Conservation (phyloP, 92 coral and sea anemone species). For the Actinernus sp. region DNA sequence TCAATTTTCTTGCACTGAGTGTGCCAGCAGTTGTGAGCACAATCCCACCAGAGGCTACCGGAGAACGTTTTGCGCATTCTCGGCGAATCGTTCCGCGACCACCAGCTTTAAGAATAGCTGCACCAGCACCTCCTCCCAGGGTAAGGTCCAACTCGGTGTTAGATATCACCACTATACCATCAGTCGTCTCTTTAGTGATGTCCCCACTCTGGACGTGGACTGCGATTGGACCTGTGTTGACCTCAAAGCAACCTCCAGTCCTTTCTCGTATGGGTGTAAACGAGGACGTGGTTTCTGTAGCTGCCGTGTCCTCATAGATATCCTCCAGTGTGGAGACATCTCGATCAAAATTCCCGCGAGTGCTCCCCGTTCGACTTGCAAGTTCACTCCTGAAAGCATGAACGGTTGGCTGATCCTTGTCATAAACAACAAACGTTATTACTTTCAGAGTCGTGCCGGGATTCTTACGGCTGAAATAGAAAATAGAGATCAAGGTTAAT, state of each 20-base stretch:
- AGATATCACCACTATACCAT: constrained; percentile 69
- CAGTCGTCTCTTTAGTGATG: constrained; percentile 70
- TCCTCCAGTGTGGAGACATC: neutral
- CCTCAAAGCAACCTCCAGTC: constrained; percentile 26
- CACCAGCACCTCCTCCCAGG: constrained; percentile 59
- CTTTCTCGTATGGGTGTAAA: constrained; percentile 29
- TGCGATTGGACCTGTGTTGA: constrained; percentile 26
- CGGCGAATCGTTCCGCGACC: constrained; percentile 62
- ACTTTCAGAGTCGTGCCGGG: constrained; percentile 43
- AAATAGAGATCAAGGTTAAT: neutral
- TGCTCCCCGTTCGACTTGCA: neutral
- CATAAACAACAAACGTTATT: constrained; percentile 69
- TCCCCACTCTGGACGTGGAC: constrained; percentile 70
- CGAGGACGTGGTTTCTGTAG: too few relatives aligned
- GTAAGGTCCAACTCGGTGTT: constrained; percentile 37
- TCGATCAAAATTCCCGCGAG: too few relatives aligned
- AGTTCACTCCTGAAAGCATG: constrained; percentile 53
- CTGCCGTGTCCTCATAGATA: too few relatives aligned
- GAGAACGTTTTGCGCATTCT: constrained; percentile 33
- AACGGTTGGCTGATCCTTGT: constrained; percentile 47
- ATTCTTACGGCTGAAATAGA: constrained; percentile 1
- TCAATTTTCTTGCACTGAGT: constrained; percentile 30
- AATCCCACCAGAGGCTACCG: constrained; percentile 15
- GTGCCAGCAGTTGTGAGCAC: constrained; percentile 40
- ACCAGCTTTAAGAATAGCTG: constrained; percentile 60